Evolutionary conservation across 2,797 vertebrate species (phyloP).

Genomic region (Margarornis squamiger): DNA sequence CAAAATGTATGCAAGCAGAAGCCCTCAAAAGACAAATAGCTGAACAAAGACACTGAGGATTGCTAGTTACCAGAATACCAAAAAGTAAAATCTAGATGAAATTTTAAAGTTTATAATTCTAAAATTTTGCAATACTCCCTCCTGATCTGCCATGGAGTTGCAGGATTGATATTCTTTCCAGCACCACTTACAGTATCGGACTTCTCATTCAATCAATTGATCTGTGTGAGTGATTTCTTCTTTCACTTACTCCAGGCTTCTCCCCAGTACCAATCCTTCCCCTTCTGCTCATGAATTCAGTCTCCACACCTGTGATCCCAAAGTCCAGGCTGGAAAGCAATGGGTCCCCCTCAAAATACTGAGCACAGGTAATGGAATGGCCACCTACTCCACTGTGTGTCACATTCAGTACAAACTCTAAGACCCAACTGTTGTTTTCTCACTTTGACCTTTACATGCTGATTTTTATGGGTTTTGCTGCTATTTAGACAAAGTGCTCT

Average conservation of each 20-base stretch:
- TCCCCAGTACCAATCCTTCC: not conserved
- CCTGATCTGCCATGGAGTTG: not conserved
- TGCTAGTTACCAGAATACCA: not conserved
- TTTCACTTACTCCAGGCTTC: not conserved
- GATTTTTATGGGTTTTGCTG: not conserved
- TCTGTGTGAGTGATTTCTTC: not conserved
- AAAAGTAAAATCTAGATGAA: not conserved
- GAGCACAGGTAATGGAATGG: not conserved
- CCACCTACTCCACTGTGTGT: no score
- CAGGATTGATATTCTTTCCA: not conserved
- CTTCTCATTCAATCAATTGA: not conserved
- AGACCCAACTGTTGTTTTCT: not conserved
- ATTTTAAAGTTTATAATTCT: not conserved
- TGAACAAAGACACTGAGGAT: conserved; percentile 48
- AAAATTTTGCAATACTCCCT: not conserved
- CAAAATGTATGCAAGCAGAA: conserved; percentile 10
- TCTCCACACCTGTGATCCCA: not conserved
- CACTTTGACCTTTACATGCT: not conserved
- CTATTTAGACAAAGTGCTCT: not conserved
- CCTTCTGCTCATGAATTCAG: not conserved
- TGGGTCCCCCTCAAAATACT: not conserved
- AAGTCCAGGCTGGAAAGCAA: not conserved
- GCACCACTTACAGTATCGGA: not conserved
- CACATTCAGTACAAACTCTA: not conserved
- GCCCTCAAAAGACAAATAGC: conserved; percentile 9